Conservation (phyloP, 1,140 invertebrate genomes). For the Pomacea maculata region DNA sequence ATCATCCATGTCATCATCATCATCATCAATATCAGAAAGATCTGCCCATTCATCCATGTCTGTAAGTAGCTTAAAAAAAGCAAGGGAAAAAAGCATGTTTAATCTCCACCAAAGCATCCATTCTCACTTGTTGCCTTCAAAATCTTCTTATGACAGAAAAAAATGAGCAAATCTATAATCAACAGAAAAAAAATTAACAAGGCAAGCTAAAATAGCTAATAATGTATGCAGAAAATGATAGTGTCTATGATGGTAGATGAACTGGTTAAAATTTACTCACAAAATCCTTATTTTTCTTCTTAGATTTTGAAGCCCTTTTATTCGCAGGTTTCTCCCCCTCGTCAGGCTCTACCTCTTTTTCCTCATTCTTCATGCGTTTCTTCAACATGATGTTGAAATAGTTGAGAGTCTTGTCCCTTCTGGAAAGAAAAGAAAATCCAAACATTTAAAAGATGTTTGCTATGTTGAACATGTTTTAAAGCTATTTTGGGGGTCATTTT, state of each 20-base stretch:
- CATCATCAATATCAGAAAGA: slow-evolving; percentile 71
- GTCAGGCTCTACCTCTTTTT: slow-evolving; percentile 79
- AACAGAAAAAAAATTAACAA: not conserved
- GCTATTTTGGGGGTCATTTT: no score
- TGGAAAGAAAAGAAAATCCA: slow-evolving; percentile 45
- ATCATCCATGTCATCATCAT: slow-evolving; percentile 74
- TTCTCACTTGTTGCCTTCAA: no score
- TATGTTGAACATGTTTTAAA: no score
- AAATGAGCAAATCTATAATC: not conserved
- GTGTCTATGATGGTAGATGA: no score
- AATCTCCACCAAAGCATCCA: not conserved
- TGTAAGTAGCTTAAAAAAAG: slow-evolving; percentile 68
- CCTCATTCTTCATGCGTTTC: slow-evolving; percentile 81
- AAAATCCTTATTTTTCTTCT: slow-evolving; percentile 46
- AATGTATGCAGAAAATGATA: no score
- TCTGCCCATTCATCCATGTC: slow-evolving; percentile 59
- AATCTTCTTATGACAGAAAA: no score
- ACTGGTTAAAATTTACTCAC: slow-evolving; percentile 30
- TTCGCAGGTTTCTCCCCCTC: slow-evolving; percentile 70
- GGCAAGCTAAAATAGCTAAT: no score
- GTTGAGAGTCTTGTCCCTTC: slow-evolving; percentile 94
- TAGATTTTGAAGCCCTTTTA: slow-evolving; percentile 43
- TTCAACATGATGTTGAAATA: slow-evolving; percentile 93
- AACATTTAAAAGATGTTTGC: no score
- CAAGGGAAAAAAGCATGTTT: not conserved